Evolutionary conservation across 92 coral and sea anemone genomes (phyloP).

Genomic region (Zoanthus sociatus): DNA sequence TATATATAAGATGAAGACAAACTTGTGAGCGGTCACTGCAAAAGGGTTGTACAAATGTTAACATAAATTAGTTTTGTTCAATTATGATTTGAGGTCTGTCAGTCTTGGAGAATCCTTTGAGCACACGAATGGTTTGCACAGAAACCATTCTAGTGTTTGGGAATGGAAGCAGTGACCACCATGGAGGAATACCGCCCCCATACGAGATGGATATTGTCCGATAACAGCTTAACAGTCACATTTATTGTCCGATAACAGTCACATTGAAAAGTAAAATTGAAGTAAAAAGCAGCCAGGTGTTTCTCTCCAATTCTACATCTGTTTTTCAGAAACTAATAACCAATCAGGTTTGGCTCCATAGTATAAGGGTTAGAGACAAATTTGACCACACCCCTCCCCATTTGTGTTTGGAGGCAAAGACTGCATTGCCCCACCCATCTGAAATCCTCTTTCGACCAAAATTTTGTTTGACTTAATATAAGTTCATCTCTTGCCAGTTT

Average conservation of each 20-base stretch:
- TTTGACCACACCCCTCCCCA: slow-evolving; percentile 9
- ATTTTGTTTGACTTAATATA: not conserved
- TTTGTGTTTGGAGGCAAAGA: not conserved
- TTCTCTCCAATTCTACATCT: not conserved
- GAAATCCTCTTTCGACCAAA: not conserved
- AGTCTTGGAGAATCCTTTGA: not conserved
- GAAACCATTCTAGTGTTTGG: slow-evolving; percentile 7
- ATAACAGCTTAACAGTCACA: not conserved
- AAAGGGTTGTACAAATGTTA: too few species aligned
- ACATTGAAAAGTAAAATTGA: not conserved
- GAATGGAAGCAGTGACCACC: slow-evolving; percentile 5
- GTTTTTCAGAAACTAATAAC: not conserved
- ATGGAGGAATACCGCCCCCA: slow-evolving; percentile 3
- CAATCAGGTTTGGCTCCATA: not conserved
- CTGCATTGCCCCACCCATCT: not conserved
- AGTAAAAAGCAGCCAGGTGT: not conserved
- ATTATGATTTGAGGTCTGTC: not conserved
- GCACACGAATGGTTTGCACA: not conserved
- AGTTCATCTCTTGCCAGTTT: not conserved
- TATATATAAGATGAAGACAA: too few species aligned
- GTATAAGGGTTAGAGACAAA: not conserved
- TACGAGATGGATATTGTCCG: not conserved
- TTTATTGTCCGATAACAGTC: slow-evolving; percentile 13
- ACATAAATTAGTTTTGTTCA: too few species aligned
- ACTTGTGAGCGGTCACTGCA: too few species aligned